These are phyloP conservation scores for Scelioninae gen. 2 DNA, from an alignment of 2,888 invertebrate species.

Conservation along the genomic window DNA sequence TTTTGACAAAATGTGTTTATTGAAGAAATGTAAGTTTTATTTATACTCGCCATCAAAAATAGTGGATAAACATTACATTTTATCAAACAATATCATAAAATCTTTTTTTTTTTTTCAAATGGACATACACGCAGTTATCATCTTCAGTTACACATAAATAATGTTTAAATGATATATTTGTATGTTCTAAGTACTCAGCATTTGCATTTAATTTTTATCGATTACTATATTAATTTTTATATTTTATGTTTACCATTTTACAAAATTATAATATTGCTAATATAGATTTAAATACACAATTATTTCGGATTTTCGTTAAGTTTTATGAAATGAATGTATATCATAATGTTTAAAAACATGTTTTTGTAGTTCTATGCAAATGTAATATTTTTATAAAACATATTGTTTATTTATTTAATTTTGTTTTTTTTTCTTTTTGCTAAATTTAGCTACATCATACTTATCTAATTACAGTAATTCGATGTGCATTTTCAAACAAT, in stretches of 20 bases:
- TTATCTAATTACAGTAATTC: conserved; percentile 9
- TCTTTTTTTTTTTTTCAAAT: conserved; percentile 17
- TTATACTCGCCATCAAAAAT: no score
- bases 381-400: background rate
- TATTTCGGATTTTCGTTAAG: background rate
- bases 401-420: background rate
- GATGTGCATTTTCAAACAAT: conserved; percentile 1
- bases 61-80: conserved; percentile 44
- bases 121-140: conserved; percentile 20
- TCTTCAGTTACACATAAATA: conserved; percentile 8
- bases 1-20: conserved; percentile 18
- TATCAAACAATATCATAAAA: no score
- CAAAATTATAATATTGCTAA: no score
- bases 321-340: background rate
- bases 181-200: conserved; percentile 41
- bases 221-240: conserved; percentile 7
- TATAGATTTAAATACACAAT: background rate
- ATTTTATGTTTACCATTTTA: background rate
- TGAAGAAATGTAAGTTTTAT: no score
- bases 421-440: background rate
- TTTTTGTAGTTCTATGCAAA: background rate
- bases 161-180: conserved; percentile 22
- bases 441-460: background rate
- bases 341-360: background rate
- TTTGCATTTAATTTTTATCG: conserved; percentile 24